Evolutionary conservation across 1,140 invertebrate species (phyloP), one percentile per base, ranked within the genome.

Genomic region (Drosophila kohkoa): DNA sequence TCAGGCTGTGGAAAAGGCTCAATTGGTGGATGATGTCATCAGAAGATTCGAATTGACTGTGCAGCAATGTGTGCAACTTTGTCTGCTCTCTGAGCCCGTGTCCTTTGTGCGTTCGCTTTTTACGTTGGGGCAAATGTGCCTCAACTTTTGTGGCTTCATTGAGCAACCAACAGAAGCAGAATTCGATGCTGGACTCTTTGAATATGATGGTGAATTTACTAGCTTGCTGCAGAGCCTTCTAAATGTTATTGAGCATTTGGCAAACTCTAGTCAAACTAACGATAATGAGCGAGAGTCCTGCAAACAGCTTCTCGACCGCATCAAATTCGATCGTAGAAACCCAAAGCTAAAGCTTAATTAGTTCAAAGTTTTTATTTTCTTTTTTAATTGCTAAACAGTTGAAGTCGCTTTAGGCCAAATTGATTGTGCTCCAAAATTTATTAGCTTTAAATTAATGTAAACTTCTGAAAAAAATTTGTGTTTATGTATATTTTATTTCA

Each of bases 111-210:
- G 75, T 3, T 48, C 81, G 5, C 13, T 89, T 6, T 85, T 59
- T 11, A 89, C 78, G 1, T 52, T 89, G 1, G 85, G 81, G 0
- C 75, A 79, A 11, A 52, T 85, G 13, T 89, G 85, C 43, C 78
- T 88, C 11, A 88, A 89, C 38, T 88, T 62, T 13, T 71, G 75
- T 10, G 43, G 30, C 15, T 81, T 49, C 16, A 28, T 83, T 3
- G 74, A 77, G 7, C 16, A 6, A 8, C n/a, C 11, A 49, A 30
- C 5, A 0, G 16, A 1, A 8, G 32, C 25, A 1, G 20, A 62
- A 0, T 58, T 82, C 6, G 62, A 70, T 0, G 10, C 57, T 1
- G 32, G 10, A 0, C 28, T 79, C 2, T 0, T 0, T 1, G 82
- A 87, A 11, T 87, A 71, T 8, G 72, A 77, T 13, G 20, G 62